phyloP scores from a whole-genome alignment of 2,888 invertebrate genomes.

The Cheilosia urbana region DNA sequence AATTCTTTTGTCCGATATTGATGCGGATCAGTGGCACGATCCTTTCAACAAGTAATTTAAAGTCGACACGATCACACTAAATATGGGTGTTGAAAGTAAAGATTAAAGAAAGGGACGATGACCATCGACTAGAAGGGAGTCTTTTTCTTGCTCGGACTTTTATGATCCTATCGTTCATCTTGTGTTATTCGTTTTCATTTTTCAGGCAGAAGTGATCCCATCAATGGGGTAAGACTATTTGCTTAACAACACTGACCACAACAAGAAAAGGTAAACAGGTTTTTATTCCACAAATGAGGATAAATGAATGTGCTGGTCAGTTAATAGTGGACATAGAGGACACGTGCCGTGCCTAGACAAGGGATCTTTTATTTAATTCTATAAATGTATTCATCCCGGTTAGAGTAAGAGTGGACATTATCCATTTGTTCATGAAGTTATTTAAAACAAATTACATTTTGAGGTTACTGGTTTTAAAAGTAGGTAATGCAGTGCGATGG shows the following conservation, averaged over 20 bases:
- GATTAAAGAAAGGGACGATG: conserved; percentile 19
- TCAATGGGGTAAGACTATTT: conserved; percentile 31
- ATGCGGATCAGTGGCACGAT: conserved; percentile 51
- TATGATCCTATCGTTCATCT: conserved; percentile 24
- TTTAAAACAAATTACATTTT: too few relatives aligned
- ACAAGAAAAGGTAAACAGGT: conserved; percentile 41
- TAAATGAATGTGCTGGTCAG: conserved; percentile 31
- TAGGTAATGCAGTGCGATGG: too few relatives aligned
- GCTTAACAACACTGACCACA: conserved; percentile 32
- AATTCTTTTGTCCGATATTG: conserved; percentile 34
- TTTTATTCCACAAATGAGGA: background rate
- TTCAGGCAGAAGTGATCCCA: conserved; percentile 11
- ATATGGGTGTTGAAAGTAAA: conserved; percentile 20
- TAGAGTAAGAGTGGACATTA: background rate
- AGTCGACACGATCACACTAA: conserved; percentile 20
- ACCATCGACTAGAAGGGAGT: conserved; percentile 27
- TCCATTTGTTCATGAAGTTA: too few relatives aligned
- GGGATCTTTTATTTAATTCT: background rate
- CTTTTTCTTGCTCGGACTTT: conserved; percentile 15
- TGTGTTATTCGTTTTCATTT: conserved; percentile 1
- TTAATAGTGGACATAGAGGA: conserved; percentile 2
- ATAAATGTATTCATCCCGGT: background rate
- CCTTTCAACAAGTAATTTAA: conserved; percentile 58
- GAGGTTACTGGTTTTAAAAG: too few relatives aligned
- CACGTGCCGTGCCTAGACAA: background rate